Evolutionary conservation across 1,140 invertebrate species (phyloP).

Genomic region (Aphaenogaster ashmeadi): DNA sequence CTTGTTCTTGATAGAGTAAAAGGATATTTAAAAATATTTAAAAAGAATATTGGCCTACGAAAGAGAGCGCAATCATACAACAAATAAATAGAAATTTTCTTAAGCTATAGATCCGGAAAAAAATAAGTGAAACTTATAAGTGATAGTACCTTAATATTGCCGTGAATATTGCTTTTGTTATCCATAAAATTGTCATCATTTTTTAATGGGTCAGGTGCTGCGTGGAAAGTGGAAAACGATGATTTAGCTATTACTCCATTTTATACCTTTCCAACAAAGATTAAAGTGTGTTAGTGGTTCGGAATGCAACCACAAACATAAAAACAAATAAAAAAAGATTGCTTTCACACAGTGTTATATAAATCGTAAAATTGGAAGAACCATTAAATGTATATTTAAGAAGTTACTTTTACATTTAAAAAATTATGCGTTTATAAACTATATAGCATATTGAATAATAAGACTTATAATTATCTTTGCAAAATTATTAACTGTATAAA

Average conservation of each 20-base stretch:
- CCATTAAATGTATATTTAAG: slow-evolving; percentile 5
- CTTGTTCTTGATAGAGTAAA: slow-evolving; percentile 1
- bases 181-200: slow-evolving; percentile 76
- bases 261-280: slow-evolving; percentile 76
- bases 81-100: not conserved
- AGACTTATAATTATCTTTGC: not conserved
- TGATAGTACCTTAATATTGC: slow-evolving; percentile 74
- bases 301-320: slow-evolving; percentile 43
- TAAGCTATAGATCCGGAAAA: not conserved
- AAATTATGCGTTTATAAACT: not conserved
- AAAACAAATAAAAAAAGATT: slow-evolving; percentile 50
- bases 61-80: not conserved
- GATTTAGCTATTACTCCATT: slow-evolving; percentile 76
- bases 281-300: slow-evolving; percentile 71
- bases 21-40: slow-evolving; percentile 22
- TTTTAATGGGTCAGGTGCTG: slow-evolving; percentile 76
- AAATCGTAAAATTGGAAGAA: slow-evolving; percentile 10
- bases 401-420: not conserved
- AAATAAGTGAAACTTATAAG: slow-evolving; percentile 5
- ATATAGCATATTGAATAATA: not conserved
- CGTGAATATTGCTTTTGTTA: slow-evolving; percentile 76
- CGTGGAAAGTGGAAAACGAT: slow-evolving; percentile 78
- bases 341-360: not conserved
- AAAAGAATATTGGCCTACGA: slow-evolving; percentile 1
- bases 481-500: not conserved